Base-by-base conservation (phyloP, 2,113 vertebrate species). In the Monopterus albus region DNA sequence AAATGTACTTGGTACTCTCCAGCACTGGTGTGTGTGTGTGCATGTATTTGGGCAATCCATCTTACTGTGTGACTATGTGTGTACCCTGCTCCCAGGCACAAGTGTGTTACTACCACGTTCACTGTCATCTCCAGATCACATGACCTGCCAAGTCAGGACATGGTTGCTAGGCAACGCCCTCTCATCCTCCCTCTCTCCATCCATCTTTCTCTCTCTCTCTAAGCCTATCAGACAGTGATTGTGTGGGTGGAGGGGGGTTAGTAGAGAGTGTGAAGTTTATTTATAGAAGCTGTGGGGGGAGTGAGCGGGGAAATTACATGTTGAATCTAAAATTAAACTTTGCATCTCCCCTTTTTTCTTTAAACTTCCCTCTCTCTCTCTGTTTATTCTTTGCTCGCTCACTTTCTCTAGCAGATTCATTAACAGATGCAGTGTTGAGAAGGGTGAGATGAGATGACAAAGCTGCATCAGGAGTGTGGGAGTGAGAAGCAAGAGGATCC, bases 291-390 rank as follows among this genome's bases (percentile, higher is more conserved):
- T 1, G 17, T n/a, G 60, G 42, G 14, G 49, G 64, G 42, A 12
- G 49, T 72, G 75, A 80, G 53, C 69, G 6, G 57, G 72, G 77
- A 81, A 77, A 85, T 86, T 87, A 81, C 75, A 40, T 52, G 63
- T 79, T 4, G 49, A 31, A 46, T 81, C 86, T 90, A 88, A 87
- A 89, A 79, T 88, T 86, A 87, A 86, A 81, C 81, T 59, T 13
- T 11, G 51, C 18, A 35, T 55, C 42, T 50, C 74, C 51, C 63
- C 26, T 20, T 53, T 51, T 61, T 20, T 11, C n/a, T 49, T 14
- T 36, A 45, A 39, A 33, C 42, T 18, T 59, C 28, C 10, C 14
- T 15, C 5, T 52, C 38, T 3, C 18, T n/a, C 10, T 26, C 17
- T 26, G 36, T 56, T 18, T 31, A 46, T 46, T 14, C 21, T 53